Percentiles rank a stretch among this genome's conserved stretches.
Conservation (phyloP, 2,797 vertebrate genomes). For the Rousettus madagascariensis region DNA sequence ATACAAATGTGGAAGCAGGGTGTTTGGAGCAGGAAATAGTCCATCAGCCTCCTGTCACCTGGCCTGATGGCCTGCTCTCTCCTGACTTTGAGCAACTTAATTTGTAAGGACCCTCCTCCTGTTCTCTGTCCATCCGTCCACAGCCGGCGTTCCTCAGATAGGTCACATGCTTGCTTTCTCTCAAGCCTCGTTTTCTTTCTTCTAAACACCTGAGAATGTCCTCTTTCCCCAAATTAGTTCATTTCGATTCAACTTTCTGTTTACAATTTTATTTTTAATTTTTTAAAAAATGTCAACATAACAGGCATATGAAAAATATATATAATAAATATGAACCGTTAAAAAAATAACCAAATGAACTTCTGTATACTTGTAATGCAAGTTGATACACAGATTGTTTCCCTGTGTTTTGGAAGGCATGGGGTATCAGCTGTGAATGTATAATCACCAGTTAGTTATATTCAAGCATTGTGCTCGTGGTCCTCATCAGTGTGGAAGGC, state of each 20-base stretch:
- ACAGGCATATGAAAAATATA: background rate
- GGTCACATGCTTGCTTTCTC: fast-evolving
- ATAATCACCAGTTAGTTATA: too few relatives aligned
- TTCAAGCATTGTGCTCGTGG: too few relatives aligned
- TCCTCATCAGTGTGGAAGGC: background rate
- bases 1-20: background rate
- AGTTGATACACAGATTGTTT: background rate
- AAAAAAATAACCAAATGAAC: background rate
- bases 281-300: background rate
- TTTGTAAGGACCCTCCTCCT: background rate
- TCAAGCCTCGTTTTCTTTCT: background rate
- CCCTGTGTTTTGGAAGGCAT: background rate
- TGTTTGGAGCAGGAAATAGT: background rate
- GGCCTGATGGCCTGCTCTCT: background rate
- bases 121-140: background rate
- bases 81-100: fast-evolving
- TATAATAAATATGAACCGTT: background rate
- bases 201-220: background rate
- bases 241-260: background rate
- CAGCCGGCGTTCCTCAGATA: fast-evolving
- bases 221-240: background rate
- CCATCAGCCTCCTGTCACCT: fast-evolving
- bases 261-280: conserved; percentile 12
- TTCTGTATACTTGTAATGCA: background rate
- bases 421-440: background rate